Evolutionary conservation across 2,797 vertebrate species (phyloP).

Genomic region (Sus cebifrons): DNA sequence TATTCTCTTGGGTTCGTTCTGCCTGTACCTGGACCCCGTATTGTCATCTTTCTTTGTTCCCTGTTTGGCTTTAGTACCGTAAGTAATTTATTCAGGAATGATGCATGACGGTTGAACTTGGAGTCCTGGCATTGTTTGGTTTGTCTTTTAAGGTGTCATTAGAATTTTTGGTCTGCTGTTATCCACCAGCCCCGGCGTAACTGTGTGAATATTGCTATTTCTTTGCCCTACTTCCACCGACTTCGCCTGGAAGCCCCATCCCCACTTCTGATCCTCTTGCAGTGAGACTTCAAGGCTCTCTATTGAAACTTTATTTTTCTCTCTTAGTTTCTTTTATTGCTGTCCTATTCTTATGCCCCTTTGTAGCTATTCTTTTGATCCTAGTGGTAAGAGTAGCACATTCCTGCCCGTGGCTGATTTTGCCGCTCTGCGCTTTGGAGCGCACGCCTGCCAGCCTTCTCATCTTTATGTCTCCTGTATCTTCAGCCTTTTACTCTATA

Average conservation of each 20-base stretch:
- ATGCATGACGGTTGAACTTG: slow-evolving; percentile 18
- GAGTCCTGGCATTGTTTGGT: background rate
- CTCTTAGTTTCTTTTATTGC: background rate
- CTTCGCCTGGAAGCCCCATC: background rate
- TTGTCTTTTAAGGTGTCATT: background rate
- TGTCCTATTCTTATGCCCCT: background rate
- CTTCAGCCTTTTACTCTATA: background rate
- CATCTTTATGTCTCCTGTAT: background rate
- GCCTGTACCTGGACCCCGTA: background rate
- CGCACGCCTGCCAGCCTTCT: background rate
- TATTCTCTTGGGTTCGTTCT: background rate
- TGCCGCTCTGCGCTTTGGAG: slow-evolving; percentile 32
- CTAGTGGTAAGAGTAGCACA: background rate
- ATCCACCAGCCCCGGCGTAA: background rate
- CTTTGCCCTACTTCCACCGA: background rate
- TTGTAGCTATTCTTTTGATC: background rate
- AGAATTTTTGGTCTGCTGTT: background rate
- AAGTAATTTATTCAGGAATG: slow-evolving; percentile 18
- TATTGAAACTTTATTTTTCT: background rate
- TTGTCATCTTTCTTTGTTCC: background rate
- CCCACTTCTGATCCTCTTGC: background rate
- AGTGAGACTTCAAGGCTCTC: slow-evolving; percentile 9
- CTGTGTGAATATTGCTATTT: background rate
- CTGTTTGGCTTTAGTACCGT: slow-evolving; percentile 11
- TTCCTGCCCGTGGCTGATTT: slow-evolving; percentile 12